phyloP scores from a whole-genome alignment of 1,140 invertebrate genomes.

The Heliconius congener region DNA sequence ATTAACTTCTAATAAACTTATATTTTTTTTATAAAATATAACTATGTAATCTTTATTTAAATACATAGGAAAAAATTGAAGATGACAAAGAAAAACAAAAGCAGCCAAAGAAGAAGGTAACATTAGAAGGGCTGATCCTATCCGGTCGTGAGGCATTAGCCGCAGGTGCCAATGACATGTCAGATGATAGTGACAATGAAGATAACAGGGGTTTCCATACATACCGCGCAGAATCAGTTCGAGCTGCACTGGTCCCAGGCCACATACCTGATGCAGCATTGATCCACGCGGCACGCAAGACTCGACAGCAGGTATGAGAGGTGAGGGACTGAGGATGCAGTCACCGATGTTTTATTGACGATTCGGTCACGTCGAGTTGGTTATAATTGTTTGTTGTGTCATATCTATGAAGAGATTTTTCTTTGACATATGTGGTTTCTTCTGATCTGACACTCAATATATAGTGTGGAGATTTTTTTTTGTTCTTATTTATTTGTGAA shows the following conservation, averaged over 20 bases:
- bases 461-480: neutral
- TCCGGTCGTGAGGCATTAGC: slow-evolving; percentile 90
- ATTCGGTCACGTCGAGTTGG: neutral
- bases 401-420: neutral
- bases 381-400: neutral
- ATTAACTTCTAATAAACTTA: no score
- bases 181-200: slow-evolving; percentile 85
- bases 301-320: slow-evolving; percentile 90
- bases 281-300: slow-evolving; percentile 96
- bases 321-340: slow-evolving; percentile 69
- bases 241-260: slow-evolving; percentile 83
- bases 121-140: slow-evolving; percentile 83
- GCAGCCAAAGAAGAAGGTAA: slow-evolving; percentile 66
- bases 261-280: slow-evolving; percentile 97
- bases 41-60: neutral
- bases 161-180: slow-evolving; percentile 87
- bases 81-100: slow-evolving; percentile 50
- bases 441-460: neutral
- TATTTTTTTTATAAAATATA: neutral
- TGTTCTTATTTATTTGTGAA: neutral
- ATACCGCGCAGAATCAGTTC: slow-evolving; percentile 73
- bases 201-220: slow-evolving; percentile 70
- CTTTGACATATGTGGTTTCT: neutral
- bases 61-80: slow-evolving; percentile 52
- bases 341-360: slow-evolving; percentile 24